These are phyloP conservation scores for Xenopus laevis DNA, from an alignment of 2,113 vertebrate species.

Conservation along the genomic window DNA sequence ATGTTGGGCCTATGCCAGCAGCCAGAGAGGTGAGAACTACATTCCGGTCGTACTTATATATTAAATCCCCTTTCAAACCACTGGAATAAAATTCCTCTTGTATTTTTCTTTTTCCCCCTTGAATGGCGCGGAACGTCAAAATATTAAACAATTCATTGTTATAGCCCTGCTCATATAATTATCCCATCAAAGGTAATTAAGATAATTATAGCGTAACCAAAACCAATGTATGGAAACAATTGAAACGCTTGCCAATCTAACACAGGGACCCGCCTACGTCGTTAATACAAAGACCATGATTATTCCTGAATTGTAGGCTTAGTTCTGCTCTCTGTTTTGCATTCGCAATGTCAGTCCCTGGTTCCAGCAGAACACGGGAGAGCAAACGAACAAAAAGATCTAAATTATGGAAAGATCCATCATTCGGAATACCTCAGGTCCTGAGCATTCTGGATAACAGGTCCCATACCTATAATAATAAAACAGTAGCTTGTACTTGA, in stretches of 20 bases:
- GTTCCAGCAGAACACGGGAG: too few species aligned
- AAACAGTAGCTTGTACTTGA: too few species aligned
- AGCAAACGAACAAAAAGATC: too few species aligned
- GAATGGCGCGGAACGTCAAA: neutral
- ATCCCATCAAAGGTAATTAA: conserved; percentile 10
- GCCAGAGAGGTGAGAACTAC: neutral
- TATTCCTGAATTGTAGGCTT: neutral
- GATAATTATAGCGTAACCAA: conserved; percentile 2
- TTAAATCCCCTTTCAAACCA: neutral
- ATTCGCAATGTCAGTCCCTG: too few species aligned
- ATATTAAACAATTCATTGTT: conserved; percentile 11
- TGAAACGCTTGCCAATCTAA: neutral
- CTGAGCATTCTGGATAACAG: too few species aligned
- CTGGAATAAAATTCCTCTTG: neutral
- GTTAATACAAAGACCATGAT: neutral
- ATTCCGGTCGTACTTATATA: neutral
- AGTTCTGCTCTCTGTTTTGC: too few species aligned
- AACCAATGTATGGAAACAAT: conserved; percentile 15
- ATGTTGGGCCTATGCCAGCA: too few species aligned
- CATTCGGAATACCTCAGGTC: too few species aligned
- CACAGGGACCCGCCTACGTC: conserved; percentile 7
- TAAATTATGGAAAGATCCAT: too few species aligned
- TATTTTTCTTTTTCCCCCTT: neutral
- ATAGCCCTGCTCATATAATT: neutral
- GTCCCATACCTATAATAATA: too few species aligned